phyloP scores from a whole-genome alignment of 2,888 invertebrate genomes.

The Chrysodeixis includens region DNA sequence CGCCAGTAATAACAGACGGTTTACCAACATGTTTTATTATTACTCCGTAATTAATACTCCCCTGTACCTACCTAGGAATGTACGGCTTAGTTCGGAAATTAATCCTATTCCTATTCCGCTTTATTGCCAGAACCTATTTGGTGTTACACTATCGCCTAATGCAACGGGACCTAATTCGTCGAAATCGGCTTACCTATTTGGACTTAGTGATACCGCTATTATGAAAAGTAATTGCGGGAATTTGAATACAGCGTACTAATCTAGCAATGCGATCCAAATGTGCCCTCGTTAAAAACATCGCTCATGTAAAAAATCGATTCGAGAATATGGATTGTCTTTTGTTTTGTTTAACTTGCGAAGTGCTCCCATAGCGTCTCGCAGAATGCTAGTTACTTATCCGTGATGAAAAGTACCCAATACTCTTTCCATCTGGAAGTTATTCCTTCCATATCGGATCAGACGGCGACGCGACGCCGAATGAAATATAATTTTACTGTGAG shows the following conservation, averaged over 20 bases:
- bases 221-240: not conserved
- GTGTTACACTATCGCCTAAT: conserved; percentile 32
- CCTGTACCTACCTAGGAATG: not conserved
- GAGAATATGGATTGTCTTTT: not conserved
- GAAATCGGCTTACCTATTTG: conserved; percentile 29
- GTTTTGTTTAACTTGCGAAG: not conserved
- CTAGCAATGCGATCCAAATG: not conserved
- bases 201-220: conserved; percentile 10
- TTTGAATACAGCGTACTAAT: not conserved
- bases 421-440: not conserved
- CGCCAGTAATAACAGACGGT: not conserved
- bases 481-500: conserved; percentile 4
- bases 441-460: not conserved
- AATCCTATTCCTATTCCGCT: no score
- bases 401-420: conserved; percentile 2
- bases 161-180: conserved; percentile 24
- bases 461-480: conserved; percentile 2
- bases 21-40: not conserved
- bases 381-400: not conserved
- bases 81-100: not conserved
- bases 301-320: not conserved
- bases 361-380: not conserved
- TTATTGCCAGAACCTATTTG: conserved; percentile 6
- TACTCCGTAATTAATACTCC: not conserved
- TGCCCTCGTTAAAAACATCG: not conserved